Percentiles rank a stretch among this genome's conserved stretches.
Evolutionary conservation across 2,888 invertebrate species (phyloP).

Genomic region (Acrobasis suavella): DNA sequence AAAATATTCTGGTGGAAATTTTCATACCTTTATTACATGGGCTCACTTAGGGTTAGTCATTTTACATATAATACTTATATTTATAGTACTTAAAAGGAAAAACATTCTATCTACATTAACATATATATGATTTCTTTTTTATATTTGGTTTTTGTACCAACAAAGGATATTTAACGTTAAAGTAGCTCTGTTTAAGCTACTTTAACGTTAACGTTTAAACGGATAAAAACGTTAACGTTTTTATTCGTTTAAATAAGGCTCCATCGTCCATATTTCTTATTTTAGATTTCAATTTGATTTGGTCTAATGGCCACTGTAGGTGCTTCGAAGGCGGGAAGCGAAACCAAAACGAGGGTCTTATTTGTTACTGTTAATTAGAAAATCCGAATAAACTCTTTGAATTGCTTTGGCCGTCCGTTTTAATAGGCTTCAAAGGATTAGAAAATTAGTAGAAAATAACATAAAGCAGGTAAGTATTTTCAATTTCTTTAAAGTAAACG

Average conservation of each 20-base stretch:
- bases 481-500: no score
- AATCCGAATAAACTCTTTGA: neutral
- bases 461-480: neutral
- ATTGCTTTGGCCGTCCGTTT: neutral
- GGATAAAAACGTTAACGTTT: no score
- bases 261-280: neutral
- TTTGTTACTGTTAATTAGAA: constrained; percentile 3
- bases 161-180: neutral
- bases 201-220: no score
- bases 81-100: no score
- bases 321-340: neutral
- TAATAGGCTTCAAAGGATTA: neutral
- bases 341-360: constrained; percentile 2
- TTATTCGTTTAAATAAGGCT: neutral
- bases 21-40: no score
- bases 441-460: neutral
- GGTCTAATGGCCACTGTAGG: neutral
- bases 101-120: no score
- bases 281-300: neutral
- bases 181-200: no score
- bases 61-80: no score
- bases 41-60: no score
- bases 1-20: no score
- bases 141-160: neutral
- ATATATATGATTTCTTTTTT: no score